These are phyloP conservation scores for Drosophila mercatorum DNA, from an alignment of 2,888 invertebrate species.

Conservation along the genomic window DNA sequence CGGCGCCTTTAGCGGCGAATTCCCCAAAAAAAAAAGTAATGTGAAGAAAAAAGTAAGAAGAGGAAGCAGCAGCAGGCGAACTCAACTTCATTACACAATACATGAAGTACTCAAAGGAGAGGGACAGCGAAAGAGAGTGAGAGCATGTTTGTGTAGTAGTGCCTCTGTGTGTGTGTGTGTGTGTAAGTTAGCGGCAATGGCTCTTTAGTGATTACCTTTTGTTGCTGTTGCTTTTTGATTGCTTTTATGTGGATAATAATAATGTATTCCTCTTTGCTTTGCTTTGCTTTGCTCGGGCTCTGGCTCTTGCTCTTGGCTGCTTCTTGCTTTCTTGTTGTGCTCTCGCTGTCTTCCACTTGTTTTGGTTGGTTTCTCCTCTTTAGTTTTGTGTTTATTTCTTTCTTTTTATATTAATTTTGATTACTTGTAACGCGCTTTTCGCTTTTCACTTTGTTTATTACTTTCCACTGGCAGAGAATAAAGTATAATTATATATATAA, in stretches of 20 bases:
- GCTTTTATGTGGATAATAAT: constrained; percentile 53
- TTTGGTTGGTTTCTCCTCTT: constrained; percentile 20
- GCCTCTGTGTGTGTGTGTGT: not conserved
- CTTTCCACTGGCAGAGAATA: constrained; percentile 45
- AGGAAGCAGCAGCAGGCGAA: constrained; percentile 31
- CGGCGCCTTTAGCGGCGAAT: constrained; percentile 21
- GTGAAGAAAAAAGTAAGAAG: constrained; percentile 16
- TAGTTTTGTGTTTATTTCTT: constrained; percentile 26
- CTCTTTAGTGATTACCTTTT: constrained; percentile 55
- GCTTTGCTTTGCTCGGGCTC: not conserved
- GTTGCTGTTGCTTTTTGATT: constrained; percentile 64
- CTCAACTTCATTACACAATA: constrained; percentile 81
- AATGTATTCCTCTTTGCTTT: constrained; percentile 45
- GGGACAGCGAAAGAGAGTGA: not conserved
- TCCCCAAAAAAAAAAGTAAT: not conserved
- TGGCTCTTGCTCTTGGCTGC: constrained; percentile 19
- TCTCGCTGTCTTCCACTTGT: constrained; percentile 36
- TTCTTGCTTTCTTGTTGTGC: constrained; percentile 36
- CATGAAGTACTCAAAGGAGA: constrained; percentile 27
- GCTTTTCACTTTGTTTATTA: constrained; percentile 55
- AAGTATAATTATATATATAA: constrained; percentile 10
- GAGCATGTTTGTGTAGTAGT: not conserved
- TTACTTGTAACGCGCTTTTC: constrained; percentile 59
- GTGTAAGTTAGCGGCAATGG: constrained; percentile 26
- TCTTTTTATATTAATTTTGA: constrained; percentile 40